These are phyloP conservation scores for Glomeris marginata DNA, from an alignment of 2,888 invertebrate genomes.

Conservation along the genomic window DNA sequence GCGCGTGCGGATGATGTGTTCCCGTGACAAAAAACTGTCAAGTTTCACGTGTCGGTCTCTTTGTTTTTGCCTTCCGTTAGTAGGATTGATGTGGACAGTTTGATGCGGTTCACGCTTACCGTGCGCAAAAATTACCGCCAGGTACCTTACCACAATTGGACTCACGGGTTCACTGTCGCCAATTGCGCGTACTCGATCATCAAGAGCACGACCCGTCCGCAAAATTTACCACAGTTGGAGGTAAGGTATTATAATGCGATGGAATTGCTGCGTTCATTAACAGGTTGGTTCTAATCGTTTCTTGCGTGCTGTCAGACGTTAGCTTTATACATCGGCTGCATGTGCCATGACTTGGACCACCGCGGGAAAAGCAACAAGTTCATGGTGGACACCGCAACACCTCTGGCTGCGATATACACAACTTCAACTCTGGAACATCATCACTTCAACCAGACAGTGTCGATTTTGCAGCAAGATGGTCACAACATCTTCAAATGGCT, in stretches of 20 bases:
- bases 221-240: constrained; percentile 39
- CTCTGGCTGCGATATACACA: constrained; percentile 66
- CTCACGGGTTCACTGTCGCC: constrained; percentile 73
- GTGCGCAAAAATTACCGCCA: constrained; percentile 69
- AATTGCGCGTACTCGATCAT: constrained; percentile 65
- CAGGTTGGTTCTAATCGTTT: not conserved
- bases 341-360: constrained; percentile 77
- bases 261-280: too few relatives aligned
- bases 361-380: constrained; percentile 74
- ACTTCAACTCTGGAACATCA: constrained; percentile 78
- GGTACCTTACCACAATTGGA: constrained; percentile 78
- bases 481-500: constrained; percentile 69
- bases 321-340: constrained; percentile 58
- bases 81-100: constrained; percentile 48
- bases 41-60: not conserved
- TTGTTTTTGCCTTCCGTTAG: constrained; percentile 12
- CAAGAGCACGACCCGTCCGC: constrained; percentile 35
- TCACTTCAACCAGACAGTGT: constrained; percentile 75
- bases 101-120: constrained; percentile 58
- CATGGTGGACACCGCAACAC: constrained; percentile 66
- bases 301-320: constrained; percentile 41
- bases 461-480: constrained; percentile 65
- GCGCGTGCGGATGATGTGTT: not conserved
- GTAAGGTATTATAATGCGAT: constrained; percentile 30
- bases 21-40: not conserved